Evolutionary conservation across 2,113 vertebrate species (phyloP).

Genomic region (Vulpes vulpes): DNA sequence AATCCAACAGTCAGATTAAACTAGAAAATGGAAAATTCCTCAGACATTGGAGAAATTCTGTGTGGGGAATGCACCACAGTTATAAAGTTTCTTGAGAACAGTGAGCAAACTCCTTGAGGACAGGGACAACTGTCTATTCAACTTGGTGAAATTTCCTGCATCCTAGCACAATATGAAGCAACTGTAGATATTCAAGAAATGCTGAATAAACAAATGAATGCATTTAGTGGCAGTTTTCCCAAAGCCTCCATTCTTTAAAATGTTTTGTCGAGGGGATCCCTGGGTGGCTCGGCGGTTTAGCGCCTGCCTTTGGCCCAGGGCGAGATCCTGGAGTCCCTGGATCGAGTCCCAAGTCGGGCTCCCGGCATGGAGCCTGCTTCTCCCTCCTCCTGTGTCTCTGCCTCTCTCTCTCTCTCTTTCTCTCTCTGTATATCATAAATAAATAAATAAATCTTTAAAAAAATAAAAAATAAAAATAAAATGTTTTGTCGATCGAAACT

Average conservation of each 20-base stretch:
- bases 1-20: neutral
- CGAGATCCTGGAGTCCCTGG: no score
- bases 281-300: no score
- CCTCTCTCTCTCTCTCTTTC: no score
- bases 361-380: no score
- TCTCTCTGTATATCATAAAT: no score
- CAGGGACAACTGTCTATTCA: neutral
- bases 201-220: neutral
- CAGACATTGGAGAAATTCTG: neutral
- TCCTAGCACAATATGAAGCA: neutral
- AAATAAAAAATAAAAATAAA: no score
- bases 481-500: neutral
- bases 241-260: neutral
- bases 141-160: neutral
- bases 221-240: neutral
- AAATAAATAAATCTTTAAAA: no score
- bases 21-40: constrained; percentile 33
- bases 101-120: neutral
- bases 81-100: neutral
- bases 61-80: neutral
- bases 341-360: no score
- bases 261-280: neutral
- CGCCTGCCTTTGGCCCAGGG: no score
- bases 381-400: no score
- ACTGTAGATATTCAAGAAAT: neutral